Evolutionary conservation across 2,888 invertebrate genomes (phyloP), one percentile per base, ranked within the genome.

Genomic region (Heterodera filipjevi): DNA sequence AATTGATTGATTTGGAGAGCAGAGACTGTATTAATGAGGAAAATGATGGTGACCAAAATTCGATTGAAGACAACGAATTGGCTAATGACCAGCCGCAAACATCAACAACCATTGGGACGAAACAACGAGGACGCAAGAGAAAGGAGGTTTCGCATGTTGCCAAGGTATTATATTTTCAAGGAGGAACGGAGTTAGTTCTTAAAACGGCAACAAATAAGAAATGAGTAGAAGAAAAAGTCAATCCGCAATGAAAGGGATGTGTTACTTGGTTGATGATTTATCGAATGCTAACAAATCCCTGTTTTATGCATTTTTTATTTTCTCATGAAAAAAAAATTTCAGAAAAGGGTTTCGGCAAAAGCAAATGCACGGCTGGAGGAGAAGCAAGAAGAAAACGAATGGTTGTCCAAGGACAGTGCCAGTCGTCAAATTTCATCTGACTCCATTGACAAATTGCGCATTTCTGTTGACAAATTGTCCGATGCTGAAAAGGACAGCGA

Each of bases 361-460:
- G 1, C 33, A 22, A 19, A 66, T 22, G 75, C 32, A 22, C 1
- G 10, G 8, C 2, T 19, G 59, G 75, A 53, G 8, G 30, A 59
- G 59, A 59, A 27, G 59, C 22, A 59, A 22, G 22, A 59, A 10
- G 59, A n/a, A 5, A 27, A n/a, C 10, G 75, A 75, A 35, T 75
- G 75, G 75, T 49, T 75, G 39, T 75, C 75, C 8, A 75, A 75
- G 19, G 53, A 53, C 10, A 75, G 22, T 75, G 75, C 22, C 0
- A 46, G 30, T 19, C 44, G 32, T 27, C 32, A n/a, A 10, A 27
- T n/a, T 5, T 59, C 27, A 27, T 27, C 73, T n/a, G 39, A n/a
- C 10, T 14, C 46, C 3, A 73, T 35, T 10, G 44, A n/a, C 6
- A 6, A 59, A 59, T n/a, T 12, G 2, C 39, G 2, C 39, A 59